Evolutionary conservation across 2,113 vertebrate genomes (phyloP).

Genomic region (Thymallus thymallus): DNA sequence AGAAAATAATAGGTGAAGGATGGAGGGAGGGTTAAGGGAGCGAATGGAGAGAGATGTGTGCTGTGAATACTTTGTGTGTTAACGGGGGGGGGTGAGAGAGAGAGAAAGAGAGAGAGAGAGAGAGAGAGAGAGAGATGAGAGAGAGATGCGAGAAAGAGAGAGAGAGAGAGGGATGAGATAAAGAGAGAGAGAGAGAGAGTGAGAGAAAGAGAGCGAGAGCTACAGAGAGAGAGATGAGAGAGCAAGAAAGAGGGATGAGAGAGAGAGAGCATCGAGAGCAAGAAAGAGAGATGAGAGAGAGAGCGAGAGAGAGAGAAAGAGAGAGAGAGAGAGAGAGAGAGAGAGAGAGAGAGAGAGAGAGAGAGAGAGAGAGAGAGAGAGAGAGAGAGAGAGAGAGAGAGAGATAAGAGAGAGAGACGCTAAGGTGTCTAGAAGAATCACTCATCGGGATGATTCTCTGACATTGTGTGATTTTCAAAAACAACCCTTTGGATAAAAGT

Average conservation of each 20-base stretch:
- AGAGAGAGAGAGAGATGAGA: no score
- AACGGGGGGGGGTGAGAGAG: no score
- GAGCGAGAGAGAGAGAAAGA: background rate
- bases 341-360: background rate
- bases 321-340: background rate
- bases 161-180: no score
- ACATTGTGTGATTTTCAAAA: background rate
- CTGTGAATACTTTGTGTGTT: no score
- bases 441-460: background rate
- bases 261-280: no score
- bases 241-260: rapidly evolving
- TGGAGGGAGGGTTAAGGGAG: no score
- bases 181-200: no score
- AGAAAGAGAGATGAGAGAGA: background rate
- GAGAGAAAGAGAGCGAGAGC: no score
- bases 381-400: background rate
- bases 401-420: background rate
- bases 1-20: no score
- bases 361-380: background rate
- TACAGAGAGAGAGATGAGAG: background rate
- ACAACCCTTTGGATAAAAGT: background rate
- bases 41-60: no score
- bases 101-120: no score
- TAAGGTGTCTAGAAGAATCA: background rate
- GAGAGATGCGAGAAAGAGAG: no score